Evolutionary conservation across 2,888 invertebrate genomes (phyloP).

Genomic region (Serripes groenlandicus): DNA sequence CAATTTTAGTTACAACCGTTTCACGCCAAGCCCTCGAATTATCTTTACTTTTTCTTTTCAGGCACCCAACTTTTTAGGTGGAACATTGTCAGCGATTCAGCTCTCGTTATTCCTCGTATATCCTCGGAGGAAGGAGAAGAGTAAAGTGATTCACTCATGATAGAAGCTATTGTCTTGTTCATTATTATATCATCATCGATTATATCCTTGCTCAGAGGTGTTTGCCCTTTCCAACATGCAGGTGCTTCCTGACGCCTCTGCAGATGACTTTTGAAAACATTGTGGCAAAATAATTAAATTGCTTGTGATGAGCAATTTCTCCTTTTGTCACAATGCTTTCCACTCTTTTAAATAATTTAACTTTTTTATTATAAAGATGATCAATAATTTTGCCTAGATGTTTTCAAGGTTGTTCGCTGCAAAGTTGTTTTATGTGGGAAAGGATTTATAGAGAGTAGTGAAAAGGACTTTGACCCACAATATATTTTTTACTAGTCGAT

Average conservation of each 20-base stretch:
- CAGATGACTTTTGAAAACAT: not conserved
- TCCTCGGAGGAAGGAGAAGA: conserved; percentile 34
- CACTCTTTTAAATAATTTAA: no score
- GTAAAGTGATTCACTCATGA: conserved; percentile 48
- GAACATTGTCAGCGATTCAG: conserved; percentile 47
- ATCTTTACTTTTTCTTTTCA: conserved; percentile 47
- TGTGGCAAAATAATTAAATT: not conserved
- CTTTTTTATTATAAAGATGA: no score
- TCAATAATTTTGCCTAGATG: not conserved
- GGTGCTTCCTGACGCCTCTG: no score
- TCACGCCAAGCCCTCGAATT: no score
- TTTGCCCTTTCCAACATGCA: no score
- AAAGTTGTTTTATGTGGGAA: no score
- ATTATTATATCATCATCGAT: not conserved
- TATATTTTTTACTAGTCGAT: no score
- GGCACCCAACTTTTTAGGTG: conserved; percentile 59
- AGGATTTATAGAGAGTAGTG: no score
- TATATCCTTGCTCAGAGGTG: not conserved
- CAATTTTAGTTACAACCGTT: no score
- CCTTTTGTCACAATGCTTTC: not conserved
- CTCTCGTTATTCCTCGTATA: conserved; percentile 55
- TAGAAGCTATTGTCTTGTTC: not conserved
- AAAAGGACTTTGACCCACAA: no score
- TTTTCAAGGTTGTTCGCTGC: not conserved
- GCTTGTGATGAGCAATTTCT: not conserved